phyloP scores from a whole-genome alignment of 2,888 invertebrate genomes.

The Drosophila picticornis region DNA sequence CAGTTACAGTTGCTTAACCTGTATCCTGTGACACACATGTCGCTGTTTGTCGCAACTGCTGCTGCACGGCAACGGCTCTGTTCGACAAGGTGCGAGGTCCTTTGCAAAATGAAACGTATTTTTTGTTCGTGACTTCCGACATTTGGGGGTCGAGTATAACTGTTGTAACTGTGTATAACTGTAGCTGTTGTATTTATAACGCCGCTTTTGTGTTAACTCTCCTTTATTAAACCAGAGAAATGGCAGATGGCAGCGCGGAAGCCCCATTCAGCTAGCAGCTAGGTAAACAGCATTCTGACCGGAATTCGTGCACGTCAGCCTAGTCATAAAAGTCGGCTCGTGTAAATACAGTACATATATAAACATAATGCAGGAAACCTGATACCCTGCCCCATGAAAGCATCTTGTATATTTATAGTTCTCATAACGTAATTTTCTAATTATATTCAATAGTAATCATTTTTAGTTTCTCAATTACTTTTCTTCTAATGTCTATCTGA shows the following conservation, averaged over 20 bases:
- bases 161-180: conserved; percentile 8
- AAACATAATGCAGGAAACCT: conserved; percentile 1
- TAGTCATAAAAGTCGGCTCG: conserved; percentile 15
- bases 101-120: conserved; percentile 28
- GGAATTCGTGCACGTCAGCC: conserved; percentile 20
- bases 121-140: conserved; percentile 62
- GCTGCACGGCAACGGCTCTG: conserved; percentile 18
- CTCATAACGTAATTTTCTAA: neutral
- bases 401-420: neutral
- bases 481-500: neutral
- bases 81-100: neutral
- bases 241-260: conserved; percentile 37
- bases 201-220: neutral
- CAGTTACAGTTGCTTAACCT: neutral
- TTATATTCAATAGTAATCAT: neutral
- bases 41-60: conserved; percentile 45
- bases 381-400: conserved; percentile 6
- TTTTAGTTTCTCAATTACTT: neutral
- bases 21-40: conserved; percentile 11
- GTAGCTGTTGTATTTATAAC: neutral
- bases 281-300: conserved; percentile 26
- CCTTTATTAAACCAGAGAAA: neutral
- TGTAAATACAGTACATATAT: conserved; percentile 1
- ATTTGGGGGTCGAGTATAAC: conserved; percentile 12
- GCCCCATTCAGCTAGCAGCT: conserved; percentile 25